Conservation (phyloP, 2,888 invertebrate species). For the Diarsia dahlii region DNA sequence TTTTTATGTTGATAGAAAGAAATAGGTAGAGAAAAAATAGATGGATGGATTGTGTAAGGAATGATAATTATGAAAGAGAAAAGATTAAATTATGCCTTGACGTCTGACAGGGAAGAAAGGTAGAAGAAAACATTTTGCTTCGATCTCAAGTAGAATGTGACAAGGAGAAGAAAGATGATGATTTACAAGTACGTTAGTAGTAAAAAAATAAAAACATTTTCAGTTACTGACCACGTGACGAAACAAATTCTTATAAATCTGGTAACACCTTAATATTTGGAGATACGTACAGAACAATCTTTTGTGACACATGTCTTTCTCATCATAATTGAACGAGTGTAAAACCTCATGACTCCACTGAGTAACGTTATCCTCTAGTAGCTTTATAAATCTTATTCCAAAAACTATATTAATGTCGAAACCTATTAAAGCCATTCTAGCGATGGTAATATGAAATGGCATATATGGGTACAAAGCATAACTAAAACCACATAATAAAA, state of each 20-base stretch:
- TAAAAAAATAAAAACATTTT: neutral
- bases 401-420: neutral
- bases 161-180: no score
- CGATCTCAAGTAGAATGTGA: no score
- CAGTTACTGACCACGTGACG: neutral
- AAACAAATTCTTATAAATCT: neutral
- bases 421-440: neutral
- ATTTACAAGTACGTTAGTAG: no score
- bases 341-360: slow-evolving; percentile 5
- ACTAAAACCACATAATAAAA: neutral
- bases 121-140: no score
- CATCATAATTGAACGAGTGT: neutral
- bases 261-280: slow-evolving; percentile 7
- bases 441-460: neutral
- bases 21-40: no score
- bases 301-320: neutral
- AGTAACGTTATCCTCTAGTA: slow-evolving; percentile 7
- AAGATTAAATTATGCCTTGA: no score
- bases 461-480: neutral
- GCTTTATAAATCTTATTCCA: slow-evolving; percentile 6
- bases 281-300: slow-evolving; percentile 2
- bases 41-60: no score
- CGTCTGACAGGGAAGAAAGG: no score
- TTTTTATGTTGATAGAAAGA: no score
- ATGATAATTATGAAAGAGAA: no score